Conservation (phyloP, 2,113 vertebrate species). For the Corythornis vintsioides region DNA sequence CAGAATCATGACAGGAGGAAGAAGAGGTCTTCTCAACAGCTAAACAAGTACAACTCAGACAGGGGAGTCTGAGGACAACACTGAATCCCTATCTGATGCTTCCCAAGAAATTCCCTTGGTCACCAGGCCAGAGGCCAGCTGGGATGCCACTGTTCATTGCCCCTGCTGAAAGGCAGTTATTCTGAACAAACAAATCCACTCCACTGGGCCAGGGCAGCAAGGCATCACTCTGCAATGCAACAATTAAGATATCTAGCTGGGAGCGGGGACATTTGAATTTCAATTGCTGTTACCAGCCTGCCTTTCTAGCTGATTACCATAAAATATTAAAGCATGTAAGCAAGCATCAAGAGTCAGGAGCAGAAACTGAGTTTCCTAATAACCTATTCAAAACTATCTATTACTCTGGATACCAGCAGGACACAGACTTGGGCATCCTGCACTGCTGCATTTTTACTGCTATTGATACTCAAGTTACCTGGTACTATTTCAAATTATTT, state of each 20-base stretch:
- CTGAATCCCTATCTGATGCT: not conserved
- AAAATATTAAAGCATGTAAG: conserved; percentile 16
- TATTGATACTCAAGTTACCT: conserved; percentile 38
- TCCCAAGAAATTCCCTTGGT: not conserved
- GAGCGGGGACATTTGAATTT: conserved; percentile 29
- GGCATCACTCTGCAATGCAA: conserved; percentile 20
- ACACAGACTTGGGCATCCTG: conserved; percentile 26
- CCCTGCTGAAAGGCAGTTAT: conserved; percentile 23
- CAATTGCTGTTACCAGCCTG: conserved; percentile 7
- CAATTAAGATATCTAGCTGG: conserved; percentile 13
- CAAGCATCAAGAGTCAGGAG: not conserved
- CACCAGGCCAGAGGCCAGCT: conserved; percentile 13
- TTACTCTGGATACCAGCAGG: conserved; percentile 8
- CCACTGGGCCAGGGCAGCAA: not conserved
- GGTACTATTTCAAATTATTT: conserved; percentile 24
- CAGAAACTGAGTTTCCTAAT: conserved; percentile 20
- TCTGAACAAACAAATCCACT: conserved; percentile 23
- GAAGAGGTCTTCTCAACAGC: not conserved
- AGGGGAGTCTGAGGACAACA: not conserved
- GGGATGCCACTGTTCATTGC: conserved; percentile 3
- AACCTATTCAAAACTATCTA: conserved; percentile 18
- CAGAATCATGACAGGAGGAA: not conserved
- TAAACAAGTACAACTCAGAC: not conserved
- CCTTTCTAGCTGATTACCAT: conserved; percentile 14
- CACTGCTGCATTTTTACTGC: conserved; percentile 52